Evolutionary conservation across 2,113 vertebrate species (phyloP), one percentile per base, ranked within the genome.

Genomic region (Pipra filicauda): DNA sequence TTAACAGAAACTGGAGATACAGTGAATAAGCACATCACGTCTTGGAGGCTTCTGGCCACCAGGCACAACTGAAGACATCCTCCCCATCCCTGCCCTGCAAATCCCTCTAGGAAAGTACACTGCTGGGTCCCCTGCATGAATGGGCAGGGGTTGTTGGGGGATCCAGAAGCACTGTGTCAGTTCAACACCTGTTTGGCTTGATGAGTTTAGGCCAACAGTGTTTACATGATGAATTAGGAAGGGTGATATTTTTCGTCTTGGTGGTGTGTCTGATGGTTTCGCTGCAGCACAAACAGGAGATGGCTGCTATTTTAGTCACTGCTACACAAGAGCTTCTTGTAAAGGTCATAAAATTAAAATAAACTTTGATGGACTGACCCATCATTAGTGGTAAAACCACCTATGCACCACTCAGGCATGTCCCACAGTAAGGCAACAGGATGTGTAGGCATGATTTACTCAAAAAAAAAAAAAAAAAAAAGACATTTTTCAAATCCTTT

Each of bases 321-420:
- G 51, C 79, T 96, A 41, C 55, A 49, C 81, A 65, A 76, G 86
- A 91, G 66, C 62, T 95, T 95, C 89, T 96, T 37, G 15, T 91
- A 91, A 95, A 95, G 93, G 94, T 95, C 81, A 4, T 82, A 92
- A 91, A 93, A 94, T 95, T 82, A 94, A 95, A 97, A 95, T 91
- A 97, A 95, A 88, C 77, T 70, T 91, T 27, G 11, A 75, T 20
- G 13, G 58, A 61, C 84, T 94, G 91, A 89, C 91, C 95, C 71
- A 16, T 95, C 94, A 94, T 95, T 96, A 95, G 96, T 95, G 95
- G 95, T 85, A 30, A 94, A 91, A 89, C 48, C 87, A 88, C 64
- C 76, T 81, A 8, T 52, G 89, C 70, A 49, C 48, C 73, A 55
- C 66, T 41, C 54, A 52, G 58, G 43, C 70, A 89, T n/a, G 24